Base-by-base conservation (phyloP, 2,888 invertebrate species). In the Xestia rhomboidea region DNA sequence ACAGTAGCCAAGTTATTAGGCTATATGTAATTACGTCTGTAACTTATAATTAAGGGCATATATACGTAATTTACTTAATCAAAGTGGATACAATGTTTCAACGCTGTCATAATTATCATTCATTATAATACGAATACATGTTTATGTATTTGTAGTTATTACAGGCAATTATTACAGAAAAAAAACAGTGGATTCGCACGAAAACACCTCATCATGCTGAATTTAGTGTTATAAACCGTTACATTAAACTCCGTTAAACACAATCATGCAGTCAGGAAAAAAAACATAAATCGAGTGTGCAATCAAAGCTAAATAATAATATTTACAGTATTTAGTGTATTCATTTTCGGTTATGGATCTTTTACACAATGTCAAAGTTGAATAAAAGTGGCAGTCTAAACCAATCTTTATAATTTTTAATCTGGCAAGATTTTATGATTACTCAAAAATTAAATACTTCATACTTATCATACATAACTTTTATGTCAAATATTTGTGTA, bases 41-140 rank as follows among this genome's bases (percentile, higher is more conserved):
- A 81, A 71, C 64, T 60, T 62, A 54, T 85, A 71, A 87, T 89
- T 83, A 87, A 68, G 63, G 80, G 70, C 27, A 69, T 34, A 30
- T 68, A 34, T 75, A 51, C 34, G 70, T 80, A 72, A 86, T 87
- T 83, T 67, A 67, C 63, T 78, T 81, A 79, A 83, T 89, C 82
- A 81, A 82, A 76, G 76, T 77, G 76, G 79, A 79, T 79, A 81
- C 81, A 85, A 79, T 81, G 88, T 85, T 83, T 83, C 77, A 76
- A 64, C 76, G 82, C 76, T 72, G 68, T 71, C 57, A 63, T 78
- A 77, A 87, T 85, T 87, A 79, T 60, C 63, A 70, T 46, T 64
- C 1, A 64, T 64, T 64, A 41, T 8, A n/a, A n/a, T 41, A n/a
- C n/a, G 57, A 73, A 68, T 76, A 77, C 51, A 76, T 51, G 79